These are phyloP conservation scores for Tinea semifulvella DNA, from an alignment of 2,888 invertebrate genomes.

Conservation along the genomic window DNA sequence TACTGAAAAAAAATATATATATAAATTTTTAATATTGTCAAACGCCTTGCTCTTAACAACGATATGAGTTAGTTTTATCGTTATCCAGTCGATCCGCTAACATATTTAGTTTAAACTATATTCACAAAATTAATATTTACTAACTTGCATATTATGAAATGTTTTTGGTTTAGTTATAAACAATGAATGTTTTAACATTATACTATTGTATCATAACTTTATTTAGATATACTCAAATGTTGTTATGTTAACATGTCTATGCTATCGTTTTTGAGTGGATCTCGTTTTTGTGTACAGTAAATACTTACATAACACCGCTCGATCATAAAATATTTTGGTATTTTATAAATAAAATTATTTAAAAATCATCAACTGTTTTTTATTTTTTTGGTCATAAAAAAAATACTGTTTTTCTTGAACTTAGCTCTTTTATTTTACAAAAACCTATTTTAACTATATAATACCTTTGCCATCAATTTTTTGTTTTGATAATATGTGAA, in stretches of 20 bases:
- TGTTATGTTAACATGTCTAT: constrained; percentile 4
- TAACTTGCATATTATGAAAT: not conserved
- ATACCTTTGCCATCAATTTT: no score
- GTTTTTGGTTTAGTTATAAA: not conserved
- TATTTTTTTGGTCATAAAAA: constrained; percentile 6
- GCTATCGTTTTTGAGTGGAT: constrained; percentile 5
- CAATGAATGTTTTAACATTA: not conserved
- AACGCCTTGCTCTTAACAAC: no score
- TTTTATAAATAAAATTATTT: constrained; percentile 43
- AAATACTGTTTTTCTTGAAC: no score
- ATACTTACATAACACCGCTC: constrained; percentile 23
- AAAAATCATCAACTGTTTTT: constrained; percentile 25
- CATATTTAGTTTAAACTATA: no score
- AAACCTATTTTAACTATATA: no score
- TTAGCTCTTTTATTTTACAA: no score
- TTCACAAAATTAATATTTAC: not conserved
- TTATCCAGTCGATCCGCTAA: no score
- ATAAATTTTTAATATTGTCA: no score
- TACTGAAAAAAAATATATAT: no score
- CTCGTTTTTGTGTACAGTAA: not conserved
- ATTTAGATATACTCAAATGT: not conserved
- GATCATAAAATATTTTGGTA: constrained; percentile 44
- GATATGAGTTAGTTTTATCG: no score
- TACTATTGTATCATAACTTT: not conserved
- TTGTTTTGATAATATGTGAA: no score